Evolutionary conservation across 2,888 invertebrate species (phyloP).

Genomic region (Tenthredo distinguenda): DNA sequence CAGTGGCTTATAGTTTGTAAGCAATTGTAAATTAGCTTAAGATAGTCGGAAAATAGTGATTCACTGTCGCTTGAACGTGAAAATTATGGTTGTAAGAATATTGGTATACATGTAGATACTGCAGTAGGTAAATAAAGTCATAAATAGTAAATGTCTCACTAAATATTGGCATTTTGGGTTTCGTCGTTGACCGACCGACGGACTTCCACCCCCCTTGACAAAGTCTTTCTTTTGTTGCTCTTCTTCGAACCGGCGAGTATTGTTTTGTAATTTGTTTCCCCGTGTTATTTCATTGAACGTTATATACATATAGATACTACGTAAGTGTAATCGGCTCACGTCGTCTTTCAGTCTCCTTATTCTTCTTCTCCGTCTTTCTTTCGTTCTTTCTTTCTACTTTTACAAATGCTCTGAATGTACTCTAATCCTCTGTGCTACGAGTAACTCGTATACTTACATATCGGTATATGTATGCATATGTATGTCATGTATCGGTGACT

Average conservation of each 20-base stretch:
- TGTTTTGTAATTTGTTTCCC: neutral
- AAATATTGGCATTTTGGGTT: neutral
- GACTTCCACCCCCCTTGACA: neutral
- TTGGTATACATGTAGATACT: neutral
- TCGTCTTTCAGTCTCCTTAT: neutral
- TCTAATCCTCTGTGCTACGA: neutral
- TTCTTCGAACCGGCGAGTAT: neutral
- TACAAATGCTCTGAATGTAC: neutral
- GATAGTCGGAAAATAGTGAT: neutral
- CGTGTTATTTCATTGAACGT: neutral
- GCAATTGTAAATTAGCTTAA: neutral
- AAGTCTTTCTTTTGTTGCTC: neutral
- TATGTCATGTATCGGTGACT: neutral
- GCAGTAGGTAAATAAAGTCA: neutral
- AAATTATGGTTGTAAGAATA: neutral
- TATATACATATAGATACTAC: neutral
- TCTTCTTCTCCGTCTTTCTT: neutral
- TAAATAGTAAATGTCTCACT: neutral
- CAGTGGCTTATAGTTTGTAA: conserved; percentile 22
- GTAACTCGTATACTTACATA: neutral
- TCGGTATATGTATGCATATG: neutral
- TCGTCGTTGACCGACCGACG: neutral
- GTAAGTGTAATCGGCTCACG: neutral
- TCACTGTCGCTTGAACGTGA: neutral
- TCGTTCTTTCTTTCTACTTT: neutral